A percentile compares a stretch with the other conserved stretches of the same genome.
These are phyloP conservation scores for Augiades crinisus DNA, from an alignment of 2,888 invertebrate species.

Conservation along the genomic window DNA sequence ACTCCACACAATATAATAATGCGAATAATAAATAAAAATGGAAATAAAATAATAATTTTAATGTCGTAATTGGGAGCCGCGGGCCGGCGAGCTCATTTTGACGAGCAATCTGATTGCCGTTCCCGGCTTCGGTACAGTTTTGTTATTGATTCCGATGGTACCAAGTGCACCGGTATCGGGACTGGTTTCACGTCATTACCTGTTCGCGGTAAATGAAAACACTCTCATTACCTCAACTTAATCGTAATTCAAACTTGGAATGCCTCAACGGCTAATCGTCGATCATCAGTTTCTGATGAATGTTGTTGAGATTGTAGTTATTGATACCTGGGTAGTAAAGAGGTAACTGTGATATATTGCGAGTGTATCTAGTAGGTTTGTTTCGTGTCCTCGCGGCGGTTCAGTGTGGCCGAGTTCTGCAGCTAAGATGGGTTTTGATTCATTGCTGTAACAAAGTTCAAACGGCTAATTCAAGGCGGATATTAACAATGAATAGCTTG, in stretches of 20 bases:
- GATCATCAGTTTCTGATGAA: too few species aligned
- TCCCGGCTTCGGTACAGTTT: conserved; percentile 43
- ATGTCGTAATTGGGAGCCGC: conserved; percentile 78
- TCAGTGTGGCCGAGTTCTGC: too few species aligned
- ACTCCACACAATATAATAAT: conserved; percentile 82
- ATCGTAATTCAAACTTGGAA: conserved; percentile 7
- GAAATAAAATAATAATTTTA: conserved; percentile 81
- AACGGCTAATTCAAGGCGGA: too few species aligned
- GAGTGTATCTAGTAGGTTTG: too few species aligned
- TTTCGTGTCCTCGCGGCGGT: too few species aligned
- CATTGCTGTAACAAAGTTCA: too few species aligned
- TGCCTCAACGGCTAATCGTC: conserved; percentile 17
- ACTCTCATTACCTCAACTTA: conserved; percentile 4
- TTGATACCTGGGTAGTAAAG: too few species aligned
- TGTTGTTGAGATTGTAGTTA: too few species aligned
- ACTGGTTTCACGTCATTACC: conserved; percentile 49
- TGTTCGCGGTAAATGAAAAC: conserved; percentile 35
- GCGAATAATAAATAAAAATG: conserved; percentile 82
- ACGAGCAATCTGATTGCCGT: conserved; percentile 60
- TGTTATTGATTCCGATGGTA: conserved; percentile 62
- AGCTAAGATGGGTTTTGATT: too few species aligned
- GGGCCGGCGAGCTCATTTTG: conserved; percentile 58
- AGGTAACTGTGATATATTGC: too few species aligned
- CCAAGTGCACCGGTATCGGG: conserved; percentile 46
- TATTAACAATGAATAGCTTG: too few species aligned